Conservation (phyloP, 2,113 vertebrate species). For the Mormyrus iriodes region DNA sequence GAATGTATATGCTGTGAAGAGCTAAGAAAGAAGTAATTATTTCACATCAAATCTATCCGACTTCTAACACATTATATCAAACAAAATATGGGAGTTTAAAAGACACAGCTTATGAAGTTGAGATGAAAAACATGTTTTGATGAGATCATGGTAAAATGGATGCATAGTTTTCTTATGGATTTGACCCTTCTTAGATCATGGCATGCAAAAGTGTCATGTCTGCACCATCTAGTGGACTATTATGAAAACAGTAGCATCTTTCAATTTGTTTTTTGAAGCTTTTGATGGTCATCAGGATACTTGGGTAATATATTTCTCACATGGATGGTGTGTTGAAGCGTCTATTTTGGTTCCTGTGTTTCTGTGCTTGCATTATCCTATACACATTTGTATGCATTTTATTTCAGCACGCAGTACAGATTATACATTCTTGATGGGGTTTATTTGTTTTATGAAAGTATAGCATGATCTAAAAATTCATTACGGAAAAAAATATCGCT, state of each 20-base stretch:
- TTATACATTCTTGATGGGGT: conserved; percentile 5
- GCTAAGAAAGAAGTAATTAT: background rate
- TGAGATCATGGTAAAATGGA: background rate
- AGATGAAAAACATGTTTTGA: background rate
- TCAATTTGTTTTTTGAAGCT: background rate
- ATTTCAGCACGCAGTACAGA: background rate
- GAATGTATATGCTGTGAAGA: background rate
- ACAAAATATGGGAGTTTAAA: background rate
- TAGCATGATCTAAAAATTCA: background rate
- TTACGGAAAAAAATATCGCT: background rate
- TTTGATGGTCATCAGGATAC: background rate
- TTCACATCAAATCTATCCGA: background rate
- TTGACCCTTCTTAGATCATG: background rate
- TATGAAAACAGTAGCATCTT: background rate
- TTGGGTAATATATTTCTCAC: background rate
- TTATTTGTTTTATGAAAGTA: conserved; percentile 18
- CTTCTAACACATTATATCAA: background rate
- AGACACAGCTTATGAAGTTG: background rate
- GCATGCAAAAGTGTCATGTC: background rate
- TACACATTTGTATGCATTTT: background rate
- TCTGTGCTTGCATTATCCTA: background rate
- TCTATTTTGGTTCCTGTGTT: background rate
- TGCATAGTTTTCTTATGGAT: background rate
- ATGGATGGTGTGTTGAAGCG: background rate
- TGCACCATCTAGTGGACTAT: conserved; percentile 15